These are phyloP conservation scores for Falco concolor DNA, from an alignment of 2,797 vertebrate species.

Conservation along the genomic window DNA sequence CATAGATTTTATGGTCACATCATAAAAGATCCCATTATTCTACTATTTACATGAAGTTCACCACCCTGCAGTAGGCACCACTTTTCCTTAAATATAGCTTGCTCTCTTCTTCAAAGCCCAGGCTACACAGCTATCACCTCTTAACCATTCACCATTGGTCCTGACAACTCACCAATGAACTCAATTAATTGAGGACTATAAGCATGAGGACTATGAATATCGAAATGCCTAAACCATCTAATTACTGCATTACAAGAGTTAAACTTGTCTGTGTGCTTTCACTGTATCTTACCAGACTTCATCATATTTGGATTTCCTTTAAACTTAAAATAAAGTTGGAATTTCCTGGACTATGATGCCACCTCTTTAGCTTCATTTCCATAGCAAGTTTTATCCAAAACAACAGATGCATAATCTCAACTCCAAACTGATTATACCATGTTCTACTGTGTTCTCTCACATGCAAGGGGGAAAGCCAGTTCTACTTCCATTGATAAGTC, in stretches of 20 bases:
- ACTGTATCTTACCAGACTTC: background rate
- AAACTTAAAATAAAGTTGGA: background rate
- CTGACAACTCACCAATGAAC: background rate
- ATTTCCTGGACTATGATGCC: background rate
- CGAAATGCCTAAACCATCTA: background rate
- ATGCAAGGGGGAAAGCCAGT: background rate
- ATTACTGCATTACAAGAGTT: background rate
- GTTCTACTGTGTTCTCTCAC: background rate
- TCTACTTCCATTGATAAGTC: background rate
- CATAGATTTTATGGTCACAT: background rate
- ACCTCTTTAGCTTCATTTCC: background rate
- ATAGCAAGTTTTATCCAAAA: background rate
- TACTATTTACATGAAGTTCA: background rate
- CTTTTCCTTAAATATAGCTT: background rate
- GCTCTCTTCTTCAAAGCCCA: background rate
- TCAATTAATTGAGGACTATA: background rate
- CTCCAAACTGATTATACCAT: background rate
- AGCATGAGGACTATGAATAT: background rate
- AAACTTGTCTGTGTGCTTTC: background rate
- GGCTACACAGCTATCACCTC: background rate
- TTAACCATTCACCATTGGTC: background rate
- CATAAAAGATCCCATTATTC: background rate
- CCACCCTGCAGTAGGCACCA: background rate
- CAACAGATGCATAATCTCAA: background rate
- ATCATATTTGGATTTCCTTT: background rate